Evolutionary conservation across 2,113 vertebrate genomes (phyloP).

Genomic region (Stigmatopora nigra): DNA sequence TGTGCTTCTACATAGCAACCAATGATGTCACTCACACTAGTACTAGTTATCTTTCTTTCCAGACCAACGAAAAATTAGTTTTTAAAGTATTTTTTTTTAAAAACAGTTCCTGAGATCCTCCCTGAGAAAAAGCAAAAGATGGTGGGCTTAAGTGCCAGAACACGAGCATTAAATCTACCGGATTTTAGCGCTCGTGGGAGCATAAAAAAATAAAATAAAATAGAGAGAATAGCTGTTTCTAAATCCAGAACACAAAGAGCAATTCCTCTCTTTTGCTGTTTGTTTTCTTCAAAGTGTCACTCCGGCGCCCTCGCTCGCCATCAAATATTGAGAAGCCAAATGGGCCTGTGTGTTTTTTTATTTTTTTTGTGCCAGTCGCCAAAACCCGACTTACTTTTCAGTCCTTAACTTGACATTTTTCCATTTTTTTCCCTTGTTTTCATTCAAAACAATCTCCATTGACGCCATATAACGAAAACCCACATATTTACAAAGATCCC

Average conservation of each 20-base stretch:
- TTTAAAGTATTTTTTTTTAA: too few species aligned
- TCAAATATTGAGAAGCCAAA: constrained; percentile 63
- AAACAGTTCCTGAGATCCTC: constrained; percentile 30
- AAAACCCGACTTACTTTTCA: too few species aligned
- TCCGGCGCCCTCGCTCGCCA: constrained; percentile 49
- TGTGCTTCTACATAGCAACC: too few species aligned
- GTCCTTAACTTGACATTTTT: too few species aligned
- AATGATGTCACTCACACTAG: too few species aligned
- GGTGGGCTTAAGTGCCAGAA: constrained; percentile 53
- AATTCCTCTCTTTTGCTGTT: constrained; percentile 58
- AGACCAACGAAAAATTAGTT: too few species aligned
- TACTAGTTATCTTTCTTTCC: too few species aligned
- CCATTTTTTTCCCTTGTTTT: too few species aligned
- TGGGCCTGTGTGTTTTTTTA: too few species aligned
- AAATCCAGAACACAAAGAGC: constrained; percentile 70
- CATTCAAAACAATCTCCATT: too few species aligned
- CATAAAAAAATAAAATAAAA: constrained; percentile 22
- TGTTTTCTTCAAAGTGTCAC: constrained; percentile 68
- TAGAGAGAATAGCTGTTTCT: constrained; percentile 53
- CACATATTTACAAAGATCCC: too few species aligned
- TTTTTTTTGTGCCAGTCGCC: constrained; percentile 27
- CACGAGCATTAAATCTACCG: constrained; percentile 43
- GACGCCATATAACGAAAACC: too few species aligned
- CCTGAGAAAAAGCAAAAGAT: constrained; percentile 47
- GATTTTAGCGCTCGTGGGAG: constrained; percentile 51